These are phyloP conservation scores for Tyria jacobaeae DNA, from an alignment of 2,888 invertebrate species.

Conservation along the genomic window DNA sequence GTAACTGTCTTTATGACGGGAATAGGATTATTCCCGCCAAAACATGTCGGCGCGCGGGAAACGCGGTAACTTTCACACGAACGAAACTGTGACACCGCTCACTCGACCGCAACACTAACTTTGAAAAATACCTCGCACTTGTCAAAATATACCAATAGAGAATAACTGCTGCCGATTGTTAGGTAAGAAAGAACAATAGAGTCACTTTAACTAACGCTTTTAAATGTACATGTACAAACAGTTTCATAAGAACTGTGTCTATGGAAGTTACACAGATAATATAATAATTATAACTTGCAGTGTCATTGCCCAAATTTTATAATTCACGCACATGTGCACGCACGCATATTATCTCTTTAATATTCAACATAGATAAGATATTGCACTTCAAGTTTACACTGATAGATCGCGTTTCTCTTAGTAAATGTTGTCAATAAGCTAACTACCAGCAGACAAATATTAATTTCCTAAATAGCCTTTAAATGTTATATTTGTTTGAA, in stretches of 20 bases:
- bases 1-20: constrained; percentile 50
- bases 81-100: constrained; percentile 33
- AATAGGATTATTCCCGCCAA: constrained; percentile 58
- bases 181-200: constrained; percentile 15
- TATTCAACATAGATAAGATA: too few species aligned
- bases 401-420: too few species aligned
- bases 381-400: too few species aligned
- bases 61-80: constrained; percentile 60
- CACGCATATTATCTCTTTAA: too few species aligned
- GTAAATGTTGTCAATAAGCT: too few species aligned
- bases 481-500: too few species aligned
- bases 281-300: not conserved
- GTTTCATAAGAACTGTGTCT: not conserved
- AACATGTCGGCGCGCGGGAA: constrained; percentile 59
- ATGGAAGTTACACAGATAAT: not conserved
- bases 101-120: constrained; percentile 24
- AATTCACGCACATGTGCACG: not conserved
- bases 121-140: constrained; percentile 23
- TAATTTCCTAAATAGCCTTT: too few species aligned
- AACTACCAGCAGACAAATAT: too few species aligned
- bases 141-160: constrained; percentile 12
- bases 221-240: not conserved
- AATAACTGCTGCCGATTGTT: constrained; percentile 11
- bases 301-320: not conserved
- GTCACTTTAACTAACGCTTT: not conserved